phyloP scores from a whole-genome alignment of 2,888 invertebrate species.

The Cryptophagus acutangulus region DNA sequence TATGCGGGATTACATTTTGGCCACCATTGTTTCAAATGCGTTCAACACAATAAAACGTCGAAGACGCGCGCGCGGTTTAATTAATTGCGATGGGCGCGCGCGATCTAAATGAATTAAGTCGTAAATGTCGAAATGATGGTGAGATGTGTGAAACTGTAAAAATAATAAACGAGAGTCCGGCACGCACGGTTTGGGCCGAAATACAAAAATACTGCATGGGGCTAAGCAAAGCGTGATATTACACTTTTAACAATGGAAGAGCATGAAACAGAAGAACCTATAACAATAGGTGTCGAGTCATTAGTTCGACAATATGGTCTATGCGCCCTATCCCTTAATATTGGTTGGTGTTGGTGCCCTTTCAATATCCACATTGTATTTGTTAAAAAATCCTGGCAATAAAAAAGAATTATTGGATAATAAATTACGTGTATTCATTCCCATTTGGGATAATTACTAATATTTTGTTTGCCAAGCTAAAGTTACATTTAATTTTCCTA shows the following conservation, averaged over 20 bases:
- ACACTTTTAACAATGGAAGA: slow-evolving; percentile 31
- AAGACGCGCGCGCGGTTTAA: slow-evolving; percentile 21
- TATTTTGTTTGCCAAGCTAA: too few species aligned
- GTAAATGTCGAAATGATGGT: too few species aligned
- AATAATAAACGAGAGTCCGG: slow-evolving; percentile 24
- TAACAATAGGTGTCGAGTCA: slow-evolving; percentile 24
- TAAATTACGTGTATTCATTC: too few species aligned
- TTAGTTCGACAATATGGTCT: slow-evolving; percentile 9
- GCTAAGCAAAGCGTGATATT: slow-evolving; percentile 26
- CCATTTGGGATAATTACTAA: too few species aligned
- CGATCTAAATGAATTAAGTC: slow-evolving; percentile 36
- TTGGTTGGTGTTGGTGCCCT: slow-evolving; percentile 1
- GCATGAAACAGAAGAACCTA: slow-evolving; percentile 25
- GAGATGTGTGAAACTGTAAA: too few species aligned
- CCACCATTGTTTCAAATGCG: slow-evolving; percentile 21
- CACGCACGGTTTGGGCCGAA: slow-evolving; percentile 25
- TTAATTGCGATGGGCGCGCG: slow-evolving; percentile 32
- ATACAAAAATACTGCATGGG: too few species aligned
- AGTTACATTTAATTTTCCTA: too few species aligned
- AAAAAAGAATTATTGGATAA: slow-evolving; percentile 1
- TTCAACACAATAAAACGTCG: slow-evolving; percentile 19
- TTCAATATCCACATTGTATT: neutral
- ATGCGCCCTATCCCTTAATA: neutral
- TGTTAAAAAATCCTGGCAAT: neutral
- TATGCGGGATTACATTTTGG: slow-evolving; percentile 33